A percentile compares a stretch with the other conserved stretches of the same genome.
Conservation (phyloP, 2,888 invertebrate species). For the Macropis europaea region DNA sequence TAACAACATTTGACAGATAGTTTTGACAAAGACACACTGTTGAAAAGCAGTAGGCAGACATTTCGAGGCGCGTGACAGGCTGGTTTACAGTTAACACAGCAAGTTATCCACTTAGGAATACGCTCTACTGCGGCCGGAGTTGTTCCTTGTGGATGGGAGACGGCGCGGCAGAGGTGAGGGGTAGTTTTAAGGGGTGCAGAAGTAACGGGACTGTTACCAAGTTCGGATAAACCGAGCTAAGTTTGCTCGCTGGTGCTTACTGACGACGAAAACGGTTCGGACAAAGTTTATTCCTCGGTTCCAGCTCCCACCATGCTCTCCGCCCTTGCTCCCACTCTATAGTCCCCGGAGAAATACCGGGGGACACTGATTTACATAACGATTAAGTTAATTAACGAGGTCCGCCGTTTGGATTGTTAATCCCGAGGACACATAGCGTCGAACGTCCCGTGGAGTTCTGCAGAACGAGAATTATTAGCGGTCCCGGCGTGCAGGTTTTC, state of each 20-base stretch:
- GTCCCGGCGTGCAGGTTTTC: neutral
- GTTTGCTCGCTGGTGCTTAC: slow-evolving; percentile 60
- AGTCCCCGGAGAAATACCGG: slow-evolving; percentile 47
- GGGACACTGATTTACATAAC: slow-evolving; percentile 70
- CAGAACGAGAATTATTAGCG: slow-evolving; percentile 20
- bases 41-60: slow-evolving; percentile 42
- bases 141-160: slow-evolving; percentile 1
- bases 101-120: slow-evolving; percentile 77
- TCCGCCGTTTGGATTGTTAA: slow-evolving; percentile 35
- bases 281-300: slow-evolving; percentile 56
- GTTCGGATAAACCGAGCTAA: slow-evolving; percentile 67
- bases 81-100: slow-evolving; percentile 69
- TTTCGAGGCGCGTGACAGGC: slow-evolving; percentile 38
- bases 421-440: slow-evolving; percentile 12
- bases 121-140: slow-evolving; percentile 64
- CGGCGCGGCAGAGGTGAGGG: neutral
- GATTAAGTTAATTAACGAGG: slow-evolving; percentile 58
- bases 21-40: slow-evolving; percentile 6
- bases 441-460: slow-evolving; percentile 15
- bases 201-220: slow-evolving; percentile 62
- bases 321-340: neutral
- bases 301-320: neutral
- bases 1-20: neutral
- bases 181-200: slow-evolving; percentile 23
- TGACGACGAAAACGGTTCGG: slow-evolving; percentile 47